Base-by-base conservation (phyloP, 2,113 vertebrate species). In the Gymnocephalus cernua region DNA sequence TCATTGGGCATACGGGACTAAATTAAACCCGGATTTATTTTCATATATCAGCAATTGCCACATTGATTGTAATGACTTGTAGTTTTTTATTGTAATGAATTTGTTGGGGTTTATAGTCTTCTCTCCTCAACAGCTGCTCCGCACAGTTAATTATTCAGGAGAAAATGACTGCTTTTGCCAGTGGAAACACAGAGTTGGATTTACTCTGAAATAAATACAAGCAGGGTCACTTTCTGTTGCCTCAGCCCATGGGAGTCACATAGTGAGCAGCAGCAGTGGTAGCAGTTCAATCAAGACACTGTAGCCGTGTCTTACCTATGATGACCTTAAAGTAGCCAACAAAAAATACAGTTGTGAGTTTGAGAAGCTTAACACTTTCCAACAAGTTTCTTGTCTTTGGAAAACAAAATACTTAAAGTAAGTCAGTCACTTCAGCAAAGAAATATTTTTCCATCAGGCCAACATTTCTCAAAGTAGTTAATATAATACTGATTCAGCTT, bases 91-190 rank as follows among this genome's bases (percentile, higher is more conserved):
- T 4, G 50, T 29, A 66, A 59, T 73, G 16, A 44, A 61, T 76
- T 78, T 48, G 51, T 74, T 27, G 45, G 51, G 41, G 19, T 57
- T 80, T 81, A 76, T 73, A 19, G 74, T 57, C 62, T 51, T 16
- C 63, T 77, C n/a, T 56, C 48, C 48, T 69, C 1, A 70, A 50
- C 67, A 70, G 23, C 62, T 62, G 27, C 63, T 79, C 72, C 14
- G 69, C 15, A 27, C 47, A 25, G 63, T 83, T 73, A 86, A 89
- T 89, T 90, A 85, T 90, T 89, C 59, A 81, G 51, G 45, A 71
- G 76, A 56, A 6, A 68, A 71, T 27, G 51, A 23, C n/a, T 58
- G 59, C 58, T 69, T 83, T 72, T 73, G 72, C 84, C 73, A 8
- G 29, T 27, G 72, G 84, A 79, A 79, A 41, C 67, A 64, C 8